A percentile compares a stretch with the other conserved stretches of the same genome.
Conservation (phyloP, 2,888 invertebrate species). For the Apocheima hispidaria region DNA sequence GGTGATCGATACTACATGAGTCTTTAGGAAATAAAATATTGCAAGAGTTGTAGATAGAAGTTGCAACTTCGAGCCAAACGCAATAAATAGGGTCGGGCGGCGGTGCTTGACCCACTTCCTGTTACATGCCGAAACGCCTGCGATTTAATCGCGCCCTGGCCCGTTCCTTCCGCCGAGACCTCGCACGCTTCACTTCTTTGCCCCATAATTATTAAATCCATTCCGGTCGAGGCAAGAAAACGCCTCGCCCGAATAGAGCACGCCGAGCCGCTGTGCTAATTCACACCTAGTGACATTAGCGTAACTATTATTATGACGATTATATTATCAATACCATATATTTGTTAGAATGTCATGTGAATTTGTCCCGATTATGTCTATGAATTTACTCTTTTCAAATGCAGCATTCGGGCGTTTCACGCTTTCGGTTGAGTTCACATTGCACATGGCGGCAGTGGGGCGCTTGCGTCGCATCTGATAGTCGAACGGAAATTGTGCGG, state of each 20-base stretch:
- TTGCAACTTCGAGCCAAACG: slow-evolving; percentile 81
- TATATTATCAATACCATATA: slow-evolving; percentile 24
- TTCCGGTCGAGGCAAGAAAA: slow-evolving; percentile 72
- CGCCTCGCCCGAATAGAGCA: slow-evolving; percentile 63
- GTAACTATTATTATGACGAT: slow-evolving; percentile 18
- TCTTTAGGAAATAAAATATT: slow-evolving; percentile 42
- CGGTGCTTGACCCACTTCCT: slow-evolving; percentile 84
- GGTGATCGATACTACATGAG: neutral
- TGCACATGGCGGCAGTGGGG: slow-evolving; percentile 57
- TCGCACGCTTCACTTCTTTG: slow-evolving; percentile 77
- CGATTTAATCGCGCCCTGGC: slow-evolving; percentile 82
- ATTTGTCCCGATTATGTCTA: neutral
- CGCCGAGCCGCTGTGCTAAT: slow-evolving; percentile 35
- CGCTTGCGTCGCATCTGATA: slow-evolving; percentile 76
- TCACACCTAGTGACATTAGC: slow-evolving; percentile 32
- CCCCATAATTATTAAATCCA: slow-evolving; percentile 82
- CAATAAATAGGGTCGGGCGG: slow-evolving; percentile 81
- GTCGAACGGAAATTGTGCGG: slow-evolving; percentile 81
- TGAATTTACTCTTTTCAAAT: slow-evolving; percentile 43
- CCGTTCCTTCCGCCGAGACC: slow-evolving; percentile 77
- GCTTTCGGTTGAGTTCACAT: slow-evolving; percentile 65
- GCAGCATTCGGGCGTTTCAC: slow-evolving; percentile 49
- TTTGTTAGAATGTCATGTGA: slow-evolving; percentile 25
- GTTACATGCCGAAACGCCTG: slow-evolving; percentile 83
- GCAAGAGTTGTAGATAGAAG: slow-evolving; percentile 61